phyloP scores from a whole-genome alignment of 2,797 vertebrate species.

The Protonibea diacanthus region DNA sequence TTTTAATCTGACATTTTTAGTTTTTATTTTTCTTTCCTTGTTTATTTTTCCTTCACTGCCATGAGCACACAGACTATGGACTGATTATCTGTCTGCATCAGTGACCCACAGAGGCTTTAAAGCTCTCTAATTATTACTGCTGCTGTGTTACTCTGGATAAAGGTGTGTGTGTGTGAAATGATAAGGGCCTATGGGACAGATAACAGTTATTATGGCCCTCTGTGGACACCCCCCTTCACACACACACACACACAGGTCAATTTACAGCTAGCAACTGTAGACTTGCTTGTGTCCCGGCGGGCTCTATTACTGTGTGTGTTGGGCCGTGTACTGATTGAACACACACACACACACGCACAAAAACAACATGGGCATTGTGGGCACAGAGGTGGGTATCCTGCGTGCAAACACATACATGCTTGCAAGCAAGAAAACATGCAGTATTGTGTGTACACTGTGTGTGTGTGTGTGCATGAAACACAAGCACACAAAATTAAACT shows the following conservation, averaged over 20 bases:
- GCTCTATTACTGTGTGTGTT: conserved; percentile 69
- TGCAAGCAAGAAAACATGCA: conserved; percentile 43
- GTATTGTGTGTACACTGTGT: conserved; percentile 36
- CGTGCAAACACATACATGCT: conserved; percentile 17
- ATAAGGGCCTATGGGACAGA: conserved; percentile 52
- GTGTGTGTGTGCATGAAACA: conserved; percentile 27
- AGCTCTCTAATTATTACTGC: conserved; percentile 50
- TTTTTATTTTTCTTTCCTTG: background rate
- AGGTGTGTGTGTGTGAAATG: conserved; percentile 27
- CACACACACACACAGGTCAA: conserved; percentile 46
- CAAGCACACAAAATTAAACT: conserved; percentile 28
- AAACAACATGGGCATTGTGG: conserved; percentile 25
- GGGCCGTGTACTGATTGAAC: conserved; percentile 54
- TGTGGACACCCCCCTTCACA: conserved; percentile 42
- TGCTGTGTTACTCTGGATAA: background rate
- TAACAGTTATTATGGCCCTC: conserved; percentile 67
- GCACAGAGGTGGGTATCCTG: conserved; percentile 27
- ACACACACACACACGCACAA: conserved; percentile 36
- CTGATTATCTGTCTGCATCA: conserved; percentile 17
- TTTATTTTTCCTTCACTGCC: background rate
- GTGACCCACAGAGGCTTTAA: conserved; percentile 30
- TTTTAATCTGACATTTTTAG: background rate
- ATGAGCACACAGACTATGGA: background rate
- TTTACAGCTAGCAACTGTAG: conserved; percentile 74
- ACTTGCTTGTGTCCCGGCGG: conserved; percentile 59